Conservation (phyloP, 2,113 vertebrate genomes). For the Serilophus lunatus region DNA sequence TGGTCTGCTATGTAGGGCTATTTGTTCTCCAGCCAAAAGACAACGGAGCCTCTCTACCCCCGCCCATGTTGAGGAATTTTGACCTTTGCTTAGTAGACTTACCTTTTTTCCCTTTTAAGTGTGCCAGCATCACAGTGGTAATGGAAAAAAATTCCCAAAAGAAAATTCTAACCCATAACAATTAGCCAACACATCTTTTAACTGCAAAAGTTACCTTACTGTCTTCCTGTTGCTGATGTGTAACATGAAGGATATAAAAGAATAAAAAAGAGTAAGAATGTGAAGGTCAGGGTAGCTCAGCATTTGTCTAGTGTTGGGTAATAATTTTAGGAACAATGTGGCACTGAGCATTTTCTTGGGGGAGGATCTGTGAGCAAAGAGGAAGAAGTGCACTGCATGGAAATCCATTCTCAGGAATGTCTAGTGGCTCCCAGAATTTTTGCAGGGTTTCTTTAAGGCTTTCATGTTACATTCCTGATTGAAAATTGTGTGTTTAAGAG, state of each 20-base stretch:
- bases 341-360: no score
- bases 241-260: background rate
- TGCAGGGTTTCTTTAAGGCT: background rate
- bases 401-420: background rate
- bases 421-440: background rate
- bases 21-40: no score
- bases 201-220: background rate
- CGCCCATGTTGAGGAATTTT: no score
- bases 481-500: background rate
- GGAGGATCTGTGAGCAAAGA: background rate
- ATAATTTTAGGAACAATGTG: background rate
- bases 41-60: no score
- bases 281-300: background rate
- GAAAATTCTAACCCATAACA: no score
- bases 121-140: no score
- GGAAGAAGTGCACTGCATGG: background rate
- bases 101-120: no score
- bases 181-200: background rate
- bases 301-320: background rate
- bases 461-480: background rate
- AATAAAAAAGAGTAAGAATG: background rate
- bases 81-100: no score
- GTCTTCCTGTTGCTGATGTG: background rate
- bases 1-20: no score
- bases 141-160: no score